Evolutionary conservation across 2,113 vertebrate species (phyloP).

Genomic region (Oophaga pumilio): DNA sequence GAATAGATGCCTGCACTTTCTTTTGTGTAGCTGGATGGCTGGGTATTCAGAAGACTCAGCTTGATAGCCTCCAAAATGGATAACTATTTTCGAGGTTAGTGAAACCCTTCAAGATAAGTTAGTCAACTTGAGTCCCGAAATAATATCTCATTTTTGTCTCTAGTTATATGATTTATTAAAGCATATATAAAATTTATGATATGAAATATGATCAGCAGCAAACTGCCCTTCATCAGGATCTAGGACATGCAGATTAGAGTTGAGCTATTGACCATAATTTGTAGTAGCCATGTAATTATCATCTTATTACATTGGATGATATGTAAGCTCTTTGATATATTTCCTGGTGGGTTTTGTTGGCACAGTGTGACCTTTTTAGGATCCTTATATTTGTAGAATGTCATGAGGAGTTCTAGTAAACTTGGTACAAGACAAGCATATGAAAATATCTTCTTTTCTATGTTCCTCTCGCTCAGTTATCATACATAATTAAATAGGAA

Average conservation of each 20-base stretch:
- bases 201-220: no score
- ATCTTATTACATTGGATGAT: not conserved
- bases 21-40: not conserved
- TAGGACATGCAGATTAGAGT: not conserved
- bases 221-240: not conserved
- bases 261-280: not conserved
- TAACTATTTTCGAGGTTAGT: not conserved
- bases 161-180: not conserved
- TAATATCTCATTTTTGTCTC: not conserved
- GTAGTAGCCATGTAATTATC: not conserved
- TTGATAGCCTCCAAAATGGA: not conserved
- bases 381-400: not conserved
- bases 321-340: not conserved
- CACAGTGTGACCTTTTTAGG: not conserved
- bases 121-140: not conserved
- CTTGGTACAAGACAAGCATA: not conserved
- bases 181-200: not conserved
- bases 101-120: not conserved
- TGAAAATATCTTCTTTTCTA: slow-evolving; percentile 50
- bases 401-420: not conserved
- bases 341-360: not conserved
- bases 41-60: not conserved
- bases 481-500: slow-evolving; percentile 56
- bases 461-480: slow-evolving; percentile 5
- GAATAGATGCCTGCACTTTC: no score